Evolutionary conservation across 2,113 vertebrate species (phyloP).

Genomic region (Macrotus californicus): DNA sequence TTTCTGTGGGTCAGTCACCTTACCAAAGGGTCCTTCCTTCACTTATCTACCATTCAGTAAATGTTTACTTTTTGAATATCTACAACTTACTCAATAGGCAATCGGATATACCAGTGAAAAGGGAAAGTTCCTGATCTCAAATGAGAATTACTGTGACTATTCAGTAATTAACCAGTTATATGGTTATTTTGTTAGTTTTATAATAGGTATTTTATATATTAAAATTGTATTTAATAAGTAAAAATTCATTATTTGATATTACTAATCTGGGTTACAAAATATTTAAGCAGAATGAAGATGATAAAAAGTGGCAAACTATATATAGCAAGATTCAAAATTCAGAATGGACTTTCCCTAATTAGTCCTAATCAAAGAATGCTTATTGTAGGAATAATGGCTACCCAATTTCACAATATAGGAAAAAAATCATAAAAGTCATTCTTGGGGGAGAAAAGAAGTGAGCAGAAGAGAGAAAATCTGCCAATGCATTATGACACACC

Average conservation of each 20-base stretch:
- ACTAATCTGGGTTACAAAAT: constrained; percentile 11
- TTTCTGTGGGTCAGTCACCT: not conserved
- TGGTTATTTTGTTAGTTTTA: not conserved
- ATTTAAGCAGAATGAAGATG: constrained; percentile 20
- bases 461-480: not conserved
- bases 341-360: not conserved
- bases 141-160: not conserved
- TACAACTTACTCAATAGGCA: not conserved
- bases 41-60: not conserved
- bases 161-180: not conserved
- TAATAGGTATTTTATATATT: not conserved
- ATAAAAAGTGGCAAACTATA: not conserved
- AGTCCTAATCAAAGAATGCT: not conserved
- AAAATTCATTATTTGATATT: constrained; percentile 11
- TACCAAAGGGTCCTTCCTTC: not conserved
- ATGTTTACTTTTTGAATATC: not conserved
- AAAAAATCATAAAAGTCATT: not conserved
- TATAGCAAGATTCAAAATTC: constrained; percentile 5
- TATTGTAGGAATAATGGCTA: not conserved
- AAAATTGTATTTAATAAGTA: not conserved
- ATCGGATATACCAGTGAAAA: not conserved
- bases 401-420: not conserved
- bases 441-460: not conserved
- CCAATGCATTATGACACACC: not conserved
- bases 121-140: not conserved